Evolutionary conservation across 2,113 vertebrate species (phyloP), one percentile per base, ranked within the genome.

Genomic region (Tachycineta bicolor): DNA sequence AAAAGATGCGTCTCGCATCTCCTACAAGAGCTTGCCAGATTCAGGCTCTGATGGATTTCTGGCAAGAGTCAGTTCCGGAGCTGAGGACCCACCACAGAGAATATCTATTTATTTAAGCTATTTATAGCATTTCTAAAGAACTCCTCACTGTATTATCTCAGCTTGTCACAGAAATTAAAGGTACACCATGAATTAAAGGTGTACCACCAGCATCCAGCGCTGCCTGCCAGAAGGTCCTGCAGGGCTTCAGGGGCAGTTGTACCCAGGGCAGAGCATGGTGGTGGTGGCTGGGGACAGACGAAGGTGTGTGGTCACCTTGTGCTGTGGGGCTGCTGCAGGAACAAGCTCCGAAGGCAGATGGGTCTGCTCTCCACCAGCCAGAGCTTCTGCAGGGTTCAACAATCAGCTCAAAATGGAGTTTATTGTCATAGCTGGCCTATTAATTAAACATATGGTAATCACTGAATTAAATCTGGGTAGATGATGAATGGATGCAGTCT

Each of bases 91-190:
- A 97, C 96, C 96, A 73, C 96, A 65, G 93, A 94, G 96, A 96
- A 96, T 96, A 94, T 97, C 96, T 97, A 96, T 97, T 97, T 97
- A 96, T 97, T 96, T 96, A 97, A 96, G 83, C 96, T 97, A 95
- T 97, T 96, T 96, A 96, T 96, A 97, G 94, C 76, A 56, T 92
- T 96, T 97, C 93, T 93, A 94, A 97, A 96, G 96, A 96, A 96
- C 80, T 95, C 92, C 83, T 97, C 90, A 58, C 92, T 96, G 93
- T 95, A 96, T 96, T 96, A 96, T 96, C 94, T 95, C 94, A 94
- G 95, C 88, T 1, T 90, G 93, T 93, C 93, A 96, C 83, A 89
- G 77, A 90, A 94, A 93, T 90, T 97, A 95, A 96, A 97, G 96
- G 92, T 97, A 96, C 88, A 70, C 58, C 46, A 7, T 93, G 90